These are phyloP conservation scores for Drosophila lini DNA, from an alignment of 1,140 invertebrate genomes.

Conservation along the genomic window DNA sequence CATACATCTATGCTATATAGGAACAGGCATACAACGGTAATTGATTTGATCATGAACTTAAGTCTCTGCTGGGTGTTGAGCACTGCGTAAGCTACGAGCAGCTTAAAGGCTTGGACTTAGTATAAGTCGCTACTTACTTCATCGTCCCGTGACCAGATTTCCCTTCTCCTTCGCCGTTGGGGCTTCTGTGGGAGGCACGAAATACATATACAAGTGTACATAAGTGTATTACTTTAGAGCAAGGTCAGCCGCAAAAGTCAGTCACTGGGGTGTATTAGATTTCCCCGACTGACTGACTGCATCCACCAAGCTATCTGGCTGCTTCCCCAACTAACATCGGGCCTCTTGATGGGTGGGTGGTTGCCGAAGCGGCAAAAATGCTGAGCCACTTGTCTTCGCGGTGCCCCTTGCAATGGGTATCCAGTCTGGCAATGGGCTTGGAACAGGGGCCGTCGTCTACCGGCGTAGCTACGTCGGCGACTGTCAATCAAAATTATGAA, in stretches of 20 bases:
- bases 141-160: constrained; percentile 40
- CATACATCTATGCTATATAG: constrained; percentile 17
- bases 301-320: background rate
- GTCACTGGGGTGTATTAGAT: constrained; percentile 62
- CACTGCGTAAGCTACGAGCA: constrained; percentile 22
- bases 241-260: constrained; percentile 70
- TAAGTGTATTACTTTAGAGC: constrained; percentile 54
- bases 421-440: constrained; percentile 23
- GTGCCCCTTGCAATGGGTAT: constrained; percentile 17
- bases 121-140: constrained; percentile 57
- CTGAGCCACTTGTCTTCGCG: constrained; percentile 56
- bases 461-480: constrained; percentile 30
- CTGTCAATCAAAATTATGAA: constrained; percentile 82
- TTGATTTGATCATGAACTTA: constrained; percentile 79
- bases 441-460: constrained; percentile 9
- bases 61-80: constrained; percentile 33
- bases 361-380: constrained; percentile 75
- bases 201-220: constrained; percentile 7
- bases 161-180: constrained; percentile 45
- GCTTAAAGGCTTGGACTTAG: constrained; percentile 31
- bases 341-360: background rate
- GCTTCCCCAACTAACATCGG: background rate
- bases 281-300: constrained; percentile 21
- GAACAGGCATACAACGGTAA: constrained; percentile 32
- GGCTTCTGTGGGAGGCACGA: constrained; percentile 30